Percentiles rank a stretch among this genome's conserved stretches.
Conservation (phyloP, 2,888 invertebrate species). For the Aphrophora alni region DNA sequence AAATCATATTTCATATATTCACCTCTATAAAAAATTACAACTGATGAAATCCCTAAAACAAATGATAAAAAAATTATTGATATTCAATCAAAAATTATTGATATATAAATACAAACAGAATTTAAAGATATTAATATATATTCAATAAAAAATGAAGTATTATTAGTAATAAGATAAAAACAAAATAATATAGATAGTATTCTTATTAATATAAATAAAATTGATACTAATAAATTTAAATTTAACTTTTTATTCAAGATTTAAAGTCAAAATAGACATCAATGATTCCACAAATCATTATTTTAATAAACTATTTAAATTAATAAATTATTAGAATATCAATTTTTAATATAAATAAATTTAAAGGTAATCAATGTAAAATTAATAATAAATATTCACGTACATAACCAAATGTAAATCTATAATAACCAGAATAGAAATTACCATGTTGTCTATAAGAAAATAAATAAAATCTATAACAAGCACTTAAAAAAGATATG, state of each 20-base stretch:
- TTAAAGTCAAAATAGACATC: neutral
- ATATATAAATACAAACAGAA: slow-evolving; percentile 51
- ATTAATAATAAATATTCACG: slow-evolving; percentile 68
- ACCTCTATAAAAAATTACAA: slow-evolving; percentile 69
- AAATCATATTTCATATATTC: slow-evolving; percentile 67
- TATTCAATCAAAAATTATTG: slow-evolving; percentile 69
- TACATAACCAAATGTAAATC: slow-evolving; percentile 60
- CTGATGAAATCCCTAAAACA: slow-evolving; percentile 70
- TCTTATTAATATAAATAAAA: no score
- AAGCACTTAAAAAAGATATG: slow-evolving; percentile 69
- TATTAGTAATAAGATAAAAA: neutral
- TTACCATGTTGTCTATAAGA: slow-evolving; percentile 68
- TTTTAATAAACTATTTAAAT: neutral
- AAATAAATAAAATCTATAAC: slow-evolving; percentile 70
- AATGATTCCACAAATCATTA: neutral
- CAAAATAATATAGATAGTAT: no score
- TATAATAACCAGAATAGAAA: slow-evolving; percentile 61
- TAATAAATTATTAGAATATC: slow-evolving; percentile 42
- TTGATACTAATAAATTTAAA: neutral
- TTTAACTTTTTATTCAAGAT: neutral
- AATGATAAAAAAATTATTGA: slow-evolving; percentile 68
- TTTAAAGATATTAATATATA: neutral
- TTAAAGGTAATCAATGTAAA: slow-evolving; percentile 67
- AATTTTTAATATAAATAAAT: slow-evolving; percentile 61
- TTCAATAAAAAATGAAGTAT: neutral